Conservation (phyloP, 1,140 invertebrate species). For the Magallana gigas region DNA sequence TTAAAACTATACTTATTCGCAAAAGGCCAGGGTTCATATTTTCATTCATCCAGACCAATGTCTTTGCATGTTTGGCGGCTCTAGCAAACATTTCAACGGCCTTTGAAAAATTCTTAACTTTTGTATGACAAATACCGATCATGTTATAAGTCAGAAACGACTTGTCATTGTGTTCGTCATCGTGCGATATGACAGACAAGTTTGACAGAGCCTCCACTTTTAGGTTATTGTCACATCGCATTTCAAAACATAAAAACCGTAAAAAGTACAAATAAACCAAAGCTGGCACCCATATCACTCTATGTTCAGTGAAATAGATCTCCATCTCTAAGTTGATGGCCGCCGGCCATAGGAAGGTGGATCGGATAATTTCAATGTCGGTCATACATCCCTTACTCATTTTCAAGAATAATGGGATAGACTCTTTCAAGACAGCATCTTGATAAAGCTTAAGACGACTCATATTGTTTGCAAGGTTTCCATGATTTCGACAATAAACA, state of each 20-base stretch:
- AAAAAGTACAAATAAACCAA: background rate
- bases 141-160: constrained; percentile 8
- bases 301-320: background rate
- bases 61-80: background rate
- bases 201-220: background rate
- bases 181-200: background rate
- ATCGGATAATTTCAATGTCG: constrained; percentile 3
- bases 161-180: background rate
- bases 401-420: background rate
- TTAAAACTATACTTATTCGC: background rate
- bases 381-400: background rate
- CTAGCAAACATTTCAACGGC: background rate
- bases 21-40: background rate
- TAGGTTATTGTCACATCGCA: background rate
- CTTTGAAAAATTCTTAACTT: background rate
- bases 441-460: background rate
- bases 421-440: background rate
- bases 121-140: background rate
- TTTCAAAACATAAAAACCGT: background rate
- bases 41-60: background rate
- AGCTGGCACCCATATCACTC: background rate
- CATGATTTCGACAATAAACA: background rate
- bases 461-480: background rate
- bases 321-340: background rate
- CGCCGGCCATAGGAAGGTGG: background rate